phyloP scores from a whole-genome alignment of 2,888 invertebrate species.

The Amaurobius ferox region DNA sequence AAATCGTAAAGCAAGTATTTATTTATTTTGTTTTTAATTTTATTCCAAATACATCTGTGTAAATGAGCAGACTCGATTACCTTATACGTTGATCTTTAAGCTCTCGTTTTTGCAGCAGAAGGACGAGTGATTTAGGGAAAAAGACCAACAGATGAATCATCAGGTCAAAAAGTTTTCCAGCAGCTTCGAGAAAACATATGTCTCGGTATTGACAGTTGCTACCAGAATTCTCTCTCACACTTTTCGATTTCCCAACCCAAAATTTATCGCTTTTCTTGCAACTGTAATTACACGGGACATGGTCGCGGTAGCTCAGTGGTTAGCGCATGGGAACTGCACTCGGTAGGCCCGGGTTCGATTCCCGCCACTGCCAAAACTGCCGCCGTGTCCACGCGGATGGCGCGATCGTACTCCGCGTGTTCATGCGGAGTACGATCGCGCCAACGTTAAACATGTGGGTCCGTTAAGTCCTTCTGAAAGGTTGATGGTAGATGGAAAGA shows the following conservation, averaged over 20 bases:
- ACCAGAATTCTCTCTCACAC: neutral
- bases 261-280: neutral
- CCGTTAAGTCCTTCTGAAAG: too few species aligned
- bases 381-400: too few species aligned
- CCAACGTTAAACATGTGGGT: too few species aligned
- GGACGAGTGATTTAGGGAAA: neutral
- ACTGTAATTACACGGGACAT: too few species aligned
- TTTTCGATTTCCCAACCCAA: neutral
- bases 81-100: neutral
- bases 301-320: too few species aligned
- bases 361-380: too few species aligned
- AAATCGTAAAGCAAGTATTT: conserved; percentile 2
- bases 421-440: too few species aligned
- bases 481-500: too few species aligned
- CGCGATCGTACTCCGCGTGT: too few species aligned
- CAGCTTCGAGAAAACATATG: neutral
- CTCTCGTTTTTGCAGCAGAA: neutral
- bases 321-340: too few species aligned
- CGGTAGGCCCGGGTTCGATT: too few species aligned
- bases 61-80: neutral
- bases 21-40: neutral
- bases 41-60: neutral
- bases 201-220: neutral
- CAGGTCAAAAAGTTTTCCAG: neutral
- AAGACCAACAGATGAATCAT: neutral